phyloP scores from a whole-genome alignment of 2,797 vertebrate species.

The Dendrocincla tyrannina region DNA sequence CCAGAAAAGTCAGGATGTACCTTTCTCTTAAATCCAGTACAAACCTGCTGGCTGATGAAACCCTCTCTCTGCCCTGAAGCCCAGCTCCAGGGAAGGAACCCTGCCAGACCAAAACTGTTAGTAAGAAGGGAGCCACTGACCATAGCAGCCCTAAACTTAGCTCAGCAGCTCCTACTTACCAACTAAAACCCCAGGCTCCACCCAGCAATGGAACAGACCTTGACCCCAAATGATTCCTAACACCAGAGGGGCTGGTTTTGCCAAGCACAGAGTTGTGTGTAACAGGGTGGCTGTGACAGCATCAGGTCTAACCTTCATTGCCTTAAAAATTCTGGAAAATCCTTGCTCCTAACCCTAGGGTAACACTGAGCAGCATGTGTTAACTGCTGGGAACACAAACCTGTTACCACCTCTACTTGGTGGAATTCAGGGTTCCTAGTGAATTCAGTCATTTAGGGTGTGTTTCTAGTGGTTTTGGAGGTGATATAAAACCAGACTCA shows the following conservation, averaged over 20 bases:
- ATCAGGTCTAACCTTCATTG: background rate
- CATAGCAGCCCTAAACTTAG: background rate
- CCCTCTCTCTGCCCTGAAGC: background rate
- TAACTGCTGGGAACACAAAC: background rate
- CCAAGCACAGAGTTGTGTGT: background rate
- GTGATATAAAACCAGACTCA: background rate
- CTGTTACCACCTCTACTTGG: background rate
- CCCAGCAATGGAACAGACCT: background rate
- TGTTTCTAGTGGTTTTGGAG: background rate
- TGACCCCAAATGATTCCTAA: background rate
- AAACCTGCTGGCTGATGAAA: background rate
- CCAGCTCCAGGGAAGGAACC: background rate
- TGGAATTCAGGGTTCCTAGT: background rate
- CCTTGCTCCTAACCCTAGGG: background rate
- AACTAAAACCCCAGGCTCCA: background rate
- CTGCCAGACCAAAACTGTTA: background rate
- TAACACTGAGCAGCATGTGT: rapidly evolving
- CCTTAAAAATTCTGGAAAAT: background rate
- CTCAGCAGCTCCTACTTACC: background rate
- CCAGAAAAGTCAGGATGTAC: background rate
- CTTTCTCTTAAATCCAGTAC: background rate
- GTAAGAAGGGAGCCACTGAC: background rate
- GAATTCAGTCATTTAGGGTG: background rate
- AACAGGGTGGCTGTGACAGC: background rate
- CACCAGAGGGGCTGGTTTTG: background rate